A percentile compares a stretch with the other conserved stretches of the same genome.
phyloP scores from a whole-genome alignment of 2,888 invertebrate species.

The Neoascia interrupta region DNA sequence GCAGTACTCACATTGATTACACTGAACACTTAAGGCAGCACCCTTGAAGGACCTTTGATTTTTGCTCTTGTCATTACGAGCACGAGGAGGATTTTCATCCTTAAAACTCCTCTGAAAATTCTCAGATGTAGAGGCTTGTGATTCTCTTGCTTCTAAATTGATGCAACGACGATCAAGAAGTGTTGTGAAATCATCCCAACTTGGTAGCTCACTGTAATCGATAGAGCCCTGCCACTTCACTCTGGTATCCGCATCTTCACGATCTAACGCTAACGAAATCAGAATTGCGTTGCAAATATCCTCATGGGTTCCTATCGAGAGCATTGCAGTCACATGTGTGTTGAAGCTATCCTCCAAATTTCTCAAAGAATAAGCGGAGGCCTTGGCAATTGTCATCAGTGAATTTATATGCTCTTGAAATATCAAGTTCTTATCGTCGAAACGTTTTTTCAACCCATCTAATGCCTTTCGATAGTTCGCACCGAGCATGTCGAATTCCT shows the following conservation, averaged over 20 bases:
- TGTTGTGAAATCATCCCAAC: conserved; percentile 40
- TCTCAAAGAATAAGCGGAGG: too few species aligned
- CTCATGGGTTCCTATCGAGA: conserved; percentile 34
- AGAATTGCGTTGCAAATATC: conserved; percentile 56
- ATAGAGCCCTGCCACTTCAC: conserved; percentile 16
- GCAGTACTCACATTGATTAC: too few species aligned
- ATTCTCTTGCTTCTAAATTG: background rate
- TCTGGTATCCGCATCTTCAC: conserved; percentile 16
- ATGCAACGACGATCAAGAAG: conserved; percentile 36
- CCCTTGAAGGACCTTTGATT: too few species aligned
- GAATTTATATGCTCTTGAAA: too few species aligned
- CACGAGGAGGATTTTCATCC: too few species aligned
- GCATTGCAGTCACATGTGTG: conserved; percentile 50
- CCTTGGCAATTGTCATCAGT: too few species aligned
- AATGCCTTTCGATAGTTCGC: background rate
- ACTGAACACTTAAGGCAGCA: too few species aligned
- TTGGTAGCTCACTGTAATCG: conserved; percentile 39
- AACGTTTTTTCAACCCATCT: background rate
- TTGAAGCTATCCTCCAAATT: conserved; percentile 51
- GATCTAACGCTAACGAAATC: conserved; percentile 52
- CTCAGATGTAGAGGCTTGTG: background rate
- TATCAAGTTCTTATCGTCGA: background rate
- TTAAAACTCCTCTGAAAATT: too few species aligned
- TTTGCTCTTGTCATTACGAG: too few species aligned
- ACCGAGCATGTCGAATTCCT: background rate